phyloP scores from a whole-genome alignment of 1,140 invertebrate genomes.

The Paracyclopina nana region DNA sequence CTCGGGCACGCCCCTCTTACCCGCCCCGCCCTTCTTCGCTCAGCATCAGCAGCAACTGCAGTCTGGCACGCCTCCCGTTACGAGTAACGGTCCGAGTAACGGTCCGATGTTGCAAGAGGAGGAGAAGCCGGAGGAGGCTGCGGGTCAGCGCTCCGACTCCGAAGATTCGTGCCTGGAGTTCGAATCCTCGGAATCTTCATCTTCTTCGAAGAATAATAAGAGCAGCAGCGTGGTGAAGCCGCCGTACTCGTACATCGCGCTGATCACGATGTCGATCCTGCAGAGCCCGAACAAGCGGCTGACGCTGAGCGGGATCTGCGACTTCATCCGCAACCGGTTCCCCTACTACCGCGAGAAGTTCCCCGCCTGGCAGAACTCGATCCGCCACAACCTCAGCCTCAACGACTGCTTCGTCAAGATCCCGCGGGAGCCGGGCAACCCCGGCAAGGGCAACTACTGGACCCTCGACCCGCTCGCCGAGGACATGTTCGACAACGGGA shows the following conservation, averaged over 20 bases:
- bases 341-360: conserved; percentile 89
- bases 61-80: no score
- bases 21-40: no score
- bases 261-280: conserved; percentile 93
- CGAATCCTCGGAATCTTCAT: no score
- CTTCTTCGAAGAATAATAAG: conserved; percentile 20
- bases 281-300: conserved; percentile 92
- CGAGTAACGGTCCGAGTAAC: no score
- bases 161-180: no score
- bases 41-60: no score
- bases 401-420: conserved; percentile 99
- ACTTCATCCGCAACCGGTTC: conserved; percentile 96
- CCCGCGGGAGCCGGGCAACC: conserved; percentile 88
- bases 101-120: no score
- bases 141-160: no score
- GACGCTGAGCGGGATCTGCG: conserved; percentile 90
- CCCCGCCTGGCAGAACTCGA: conserved; percentile 89
- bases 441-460: conserved; percentile 98
- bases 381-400: conserved; percentile 85
- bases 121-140: no score
- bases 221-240: conserved; percentile 53
- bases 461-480: conserved; percentile 86
- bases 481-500: conserved; percentile 99
- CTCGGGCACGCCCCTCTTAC: no score
- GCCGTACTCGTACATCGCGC: conserved; percentile 90